Evolutionary conservation across 2,113 vertebrate species (phyloP).

Genomic region (Grallaria varia): DNA sequence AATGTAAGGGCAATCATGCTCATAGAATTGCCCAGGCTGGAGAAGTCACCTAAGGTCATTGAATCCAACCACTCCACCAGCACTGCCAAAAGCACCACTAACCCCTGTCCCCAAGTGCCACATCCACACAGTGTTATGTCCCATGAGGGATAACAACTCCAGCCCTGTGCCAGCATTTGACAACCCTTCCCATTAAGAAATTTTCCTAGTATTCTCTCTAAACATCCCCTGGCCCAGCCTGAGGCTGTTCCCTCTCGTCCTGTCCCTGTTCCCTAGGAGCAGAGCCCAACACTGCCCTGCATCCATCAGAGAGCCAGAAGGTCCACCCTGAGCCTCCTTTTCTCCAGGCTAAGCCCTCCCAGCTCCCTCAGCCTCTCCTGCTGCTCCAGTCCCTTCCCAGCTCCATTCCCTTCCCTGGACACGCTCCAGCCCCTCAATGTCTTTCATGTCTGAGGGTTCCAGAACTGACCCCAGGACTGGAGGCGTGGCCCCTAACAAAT

Average conservation of each 20-base stretch:
- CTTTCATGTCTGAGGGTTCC: neutral
- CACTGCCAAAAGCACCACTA: neutral
- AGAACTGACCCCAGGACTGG: neutral
- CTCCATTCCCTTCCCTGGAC: neutral
- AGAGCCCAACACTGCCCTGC: neutral
- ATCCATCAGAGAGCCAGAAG: neutral
- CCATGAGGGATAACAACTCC: accelerated
- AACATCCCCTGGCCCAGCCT: accelerated
- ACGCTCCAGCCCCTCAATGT: neutral
- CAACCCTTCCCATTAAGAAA: accelerated
- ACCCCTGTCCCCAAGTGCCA: accelerated
- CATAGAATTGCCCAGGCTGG: neutral
- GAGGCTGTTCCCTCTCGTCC: accelerated
- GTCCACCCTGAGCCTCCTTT: neutral
- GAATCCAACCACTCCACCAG: neutral
- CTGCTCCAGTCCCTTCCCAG: neutral
- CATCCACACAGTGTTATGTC: accelerated
- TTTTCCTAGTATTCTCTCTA: accelerated
- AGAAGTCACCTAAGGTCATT: neutral
- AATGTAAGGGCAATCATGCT: accelerated
- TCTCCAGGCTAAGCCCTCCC: neutral
- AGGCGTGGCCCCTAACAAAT: neutral
- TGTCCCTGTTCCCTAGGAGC: neutral
- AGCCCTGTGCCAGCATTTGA: neutral
- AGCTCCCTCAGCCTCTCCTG: neutral